Base-by-base conservation (phyloP, 2,113 vertebrate species). In the Corynorhinus townsendii region DNA sequence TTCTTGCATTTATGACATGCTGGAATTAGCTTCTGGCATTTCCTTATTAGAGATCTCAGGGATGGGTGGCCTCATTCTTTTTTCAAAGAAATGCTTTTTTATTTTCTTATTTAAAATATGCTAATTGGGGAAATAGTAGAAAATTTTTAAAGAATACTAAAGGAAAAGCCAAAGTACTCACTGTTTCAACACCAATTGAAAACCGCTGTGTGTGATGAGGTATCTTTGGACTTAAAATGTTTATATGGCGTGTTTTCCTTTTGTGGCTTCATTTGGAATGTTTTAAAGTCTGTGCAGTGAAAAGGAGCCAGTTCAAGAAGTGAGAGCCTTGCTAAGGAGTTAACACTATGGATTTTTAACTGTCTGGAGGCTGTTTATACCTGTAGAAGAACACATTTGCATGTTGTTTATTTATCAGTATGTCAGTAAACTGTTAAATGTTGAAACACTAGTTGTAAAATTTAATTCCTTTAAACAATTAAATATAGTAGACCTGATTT, bases 211-310 rank as follows among this genome's bases (percentile, higher is more conserved):
- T 66, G 49, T 91, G 47, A 81, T 49, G 89, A 3, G 82, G 43
- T 89, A 15, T 79, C 43, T 69, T 77, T 56, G 68, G 52, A 84
- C 43, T 91, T 91, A 73, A 66, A 82, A 79, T 40, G 16, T 89
- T 2, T 35, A 24, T 43, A 3, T 72, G 64, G 38, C 69, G 2
- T 89, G 28, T 83, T 92, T 93, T 85, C 26, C 22, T 75, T 96
- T 30, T 16, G 14, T 76, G 86, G 64, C 80, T 96, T 91, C 92
- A 62, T 93, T 83, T 75, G 15, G 64, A 94, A 86, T 66, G 84
- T 54, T 71, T 3, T 16, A 40, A 86, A 75, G 45, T 52, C 89
- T 84, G 6, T 26, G 1, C 52, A n/a, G 14, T 28, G 30, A 72
- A 79, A 87, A 91, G 45, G 49, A 92, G 24, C 22, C 26, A 7